Evolutionary conservation across 1,140 invertebrate species (phyloP).

Genomic region (Drosophila sulfurigaster): DNA sequence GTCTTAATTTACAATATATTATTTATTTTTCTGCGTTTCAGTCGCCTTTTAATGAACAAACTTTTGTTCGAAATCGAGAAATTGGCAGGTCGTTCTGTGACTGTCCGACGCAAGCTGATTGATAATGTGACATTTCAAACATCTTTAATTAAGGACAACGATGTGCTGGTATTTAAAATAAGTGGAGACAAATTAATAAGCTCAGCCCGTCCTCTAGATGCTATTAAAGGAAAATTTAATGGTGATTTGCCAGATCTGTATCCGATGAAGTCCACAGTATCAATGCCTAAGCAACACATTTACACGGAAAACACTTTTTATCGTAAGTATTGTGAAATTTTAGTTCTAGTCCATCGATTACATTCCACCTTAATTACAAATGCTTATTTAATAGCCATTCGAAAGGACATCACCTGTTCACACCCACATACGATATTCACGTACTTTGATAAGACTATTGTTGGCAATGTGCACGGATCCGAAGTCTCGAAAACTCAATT

Average conservation of each 20-base stretch:
- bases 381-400: constrained; percentile 86
- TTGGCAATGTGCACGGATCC: constrained; percentile 89
- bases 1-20: neutral
- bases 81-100: constrained; percentile 86
- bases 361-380: neutral
- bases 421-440: constrained; percentile 91
- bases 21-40: constrained; percentile 85
- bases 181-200: constrained; percentile 88
- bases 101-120: constrained; percentile 86
- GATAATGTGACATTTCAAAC: constrained; percentile 86
- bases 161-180: constrained; percentile 88
- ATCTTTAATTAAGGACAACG: constrained; percentile 87
- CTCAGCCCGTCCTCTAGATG: constrained; percentile 87
- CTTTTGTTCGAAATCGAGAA: constrained; percentile 90
- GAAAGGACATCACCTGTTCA: constrained; percentile 80
- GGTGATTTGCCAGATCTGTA: constrained; percentile 89
- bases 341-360: neutral
- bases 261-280: constrained; percentile 90
- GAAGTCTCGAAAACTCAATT: constrained; percentile 89
- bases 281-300: constrained; percentile 88
- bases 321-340: constrained; percentile 87
- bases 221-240: constrained; percentile 85
- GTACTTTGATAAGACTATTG: constrained; percentile 87
- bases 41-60: constrained; percentile 89
- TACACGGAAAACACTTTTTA: constrained; percentile 88